Evolutionary conservation across 2,797 vertebrate genomes (phyloP), one percentile per base, ranked within the genome.

Genomic region (Chaetophractus vellerosus): DNA sequence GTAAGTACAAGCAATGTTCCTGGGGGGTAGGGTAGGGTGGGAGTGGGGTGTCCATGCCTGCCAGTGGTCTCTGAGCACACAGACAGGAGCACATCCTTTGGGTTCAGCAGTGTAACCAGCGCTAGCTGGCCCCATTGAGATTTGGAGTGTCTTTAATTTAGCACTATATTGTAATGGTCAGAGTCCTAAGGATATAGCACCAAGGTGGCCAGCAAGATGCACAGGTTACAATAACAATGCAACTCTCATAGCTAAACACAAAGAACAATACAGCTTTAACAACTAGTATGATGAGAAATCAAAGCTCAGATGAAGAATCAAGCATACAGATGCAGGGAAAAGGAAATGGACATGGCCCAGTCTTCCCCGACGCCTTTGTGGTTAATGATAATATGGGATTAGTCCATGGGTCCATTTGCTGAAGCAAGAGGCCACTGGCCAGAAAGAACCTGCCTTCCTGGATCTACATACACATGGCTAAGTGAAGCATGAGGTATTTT

Each of bases 401-500:
- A 8, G 8, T 45, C 45, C 45, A 8, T 9, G 45, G 45, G 45
- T 45, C 45, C 45, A 45, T 45, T 98, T 97, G 96, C 96, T 2
- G 36, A 50, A 97, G 98, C 98, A 97, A 98, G 98, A 98, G 98
- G 98, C 98, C 98, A 97, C 97, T 98, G 98, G 98, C 98, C 98
- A 57, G 93, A 45, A 97, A 92, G 97, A 98, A 98, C 93, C 98
- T 91, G 98, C 97, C 98, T 96, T 97, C 98, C 97, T 98, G 98
- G 98, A 97, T 98, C 98, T 98, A 96, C 85, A 98, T 98, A 98
- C 92, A 98, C 98, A 98, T 92, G 98, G 98, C 98, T 98, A 98
- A 99, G 98, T 99, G 99, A 99, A 99, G 98, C 98, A 99, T 99
- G 99, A 99, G 99, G 99, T 99, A 99, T 99, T 98, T 98, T 99